Base-by-base conservation (phyloP, 30 jellyfish, hydroid and myxozoan species). In the Rhopilema esculentum region DNA sequence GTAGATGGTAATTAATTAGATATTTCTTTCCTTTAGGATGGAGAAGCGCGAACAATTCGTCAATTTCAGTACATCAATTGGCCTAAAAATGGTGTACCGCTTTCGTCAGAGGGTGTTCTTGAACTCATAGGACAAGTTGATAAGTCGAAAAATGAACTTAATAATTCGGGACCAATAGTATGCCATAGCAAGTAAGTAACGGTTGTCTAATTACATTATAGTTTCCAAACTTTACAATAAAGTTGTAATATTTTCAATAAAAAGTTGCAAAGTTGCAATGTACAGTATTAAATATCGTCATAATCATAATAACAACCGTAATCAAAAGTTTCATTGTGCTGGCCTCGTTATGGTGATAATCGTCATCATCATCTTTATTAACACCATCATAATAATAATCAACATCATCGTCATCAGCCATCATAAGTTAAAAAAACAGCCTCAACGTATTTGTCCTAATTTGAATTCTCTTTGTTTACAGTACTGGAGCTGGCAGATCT, bases 111-210 rank as follows among this genome's bases (percentile, higher is more conserved):
- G 49, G 97, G 99, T 21, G 30, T 95, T 19, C 86, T 90, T 23
- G 98, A 90, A 49, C 85, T 95, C 32, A 95, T 95, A 48, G 99
- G 99, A 30, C 97, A 90, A 22, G 97, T 95, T n/a, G 92, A 86
- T 70, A 89, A 87, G 61, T 77, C 93, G 24, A 80, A 79, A 48
- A 73, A 78, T 20, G 91, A 95, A 53, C 49, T 67, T 6, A 75
- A 74, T 51, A 71, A 49, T 48, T 66, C 91, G 17, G 97, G 96
- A 25, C 99, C 97, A n/a, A 75, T 95, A 24, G 57, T 95, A 4
- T 86, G 89, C 27, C 99, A 95, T 74, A 83, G 97, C 95, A 95
- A 92, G 99, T 95, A 78, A 84, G 93, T 74, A 66, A 21, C 20
- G 16, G 27, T 21, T 40, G 9, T 2, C 12, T 12, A 40, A 40